These are phyloP conservation scores for Drosophila prosaltans DNA, from an alignment of 1,140 invertebrate species.

Conservation along the genomic window DNA sequence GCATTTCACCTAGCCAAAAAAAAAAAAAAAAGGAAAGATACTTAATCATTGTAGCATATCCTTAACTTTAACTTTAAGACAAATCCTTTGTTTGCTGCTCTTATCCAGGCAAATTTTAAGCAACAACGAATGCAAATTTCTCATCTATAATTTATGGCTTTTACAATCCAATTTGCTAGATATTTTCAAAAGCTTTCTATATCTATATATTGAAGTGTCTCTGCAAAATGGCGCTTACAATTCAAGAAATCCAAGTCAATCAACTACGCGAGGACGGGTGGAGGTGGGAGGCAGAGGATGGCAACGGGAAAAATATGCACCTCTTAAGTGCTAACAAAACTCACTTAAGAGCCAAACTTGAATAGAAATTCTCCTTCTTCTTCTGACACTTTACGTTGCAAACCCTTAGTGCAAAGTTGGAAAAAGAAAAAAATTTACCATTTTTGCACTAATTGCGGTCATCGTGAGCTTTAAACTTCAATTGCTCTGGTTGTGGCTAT, in stretches of 20 bases:
- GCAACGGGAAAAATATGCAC: too few species aligned
- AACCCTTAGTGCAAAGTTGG: too few species aligned
- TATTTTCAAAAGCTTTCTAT: too few species aligned
- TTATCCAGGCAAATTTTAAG: slow-evolving; percentile 3
- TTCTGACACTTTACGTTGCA: too few species aligned
- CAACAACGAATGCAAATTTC: slow-evolving; percentile 43
- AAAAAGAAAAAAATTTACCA: slow-evolving; percentile 11
- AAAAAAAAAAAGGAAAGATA: slow-evolving; percentile 31
- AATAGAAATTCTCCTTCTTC: too few species aligned
- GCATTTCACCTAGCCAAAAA: slow-evolving; percentile 40
- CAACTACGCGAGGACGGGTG: too few species aligned
- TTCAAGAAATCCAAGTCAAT: too few species aligned
- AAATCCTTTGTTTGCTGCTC: not conserved
- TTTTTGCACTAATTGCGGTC: slow-evolving; percentile 11
- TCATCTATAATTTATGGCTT: slow-evolving; percentile 61
- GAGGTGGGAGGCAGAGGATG: too few species aligned
- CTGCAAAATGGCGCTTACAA: too few species aligned
- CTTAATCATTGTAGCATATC: slow-evolving; percentile 42
- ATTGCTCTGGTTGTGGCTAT: slow-evolving; percentile 20
- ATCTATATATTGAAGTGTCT: too few species aligned
- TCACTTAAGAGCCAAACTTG: too few species aligned
- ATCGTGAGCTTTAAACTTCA: not conserved
- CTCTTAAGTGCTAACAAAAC: too few species aligned
- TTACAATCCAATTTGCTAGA: slow-evolving; percentile 41
- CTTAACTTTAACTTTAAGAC: slow-evolving; percentile 5